Percentiles rank a stretch among this genome's conserved stretches.
Evolutionary conservation across 2,888 invertebrate genomes (phyloP).

Genomic region (Drosophila falleni): DNA sequence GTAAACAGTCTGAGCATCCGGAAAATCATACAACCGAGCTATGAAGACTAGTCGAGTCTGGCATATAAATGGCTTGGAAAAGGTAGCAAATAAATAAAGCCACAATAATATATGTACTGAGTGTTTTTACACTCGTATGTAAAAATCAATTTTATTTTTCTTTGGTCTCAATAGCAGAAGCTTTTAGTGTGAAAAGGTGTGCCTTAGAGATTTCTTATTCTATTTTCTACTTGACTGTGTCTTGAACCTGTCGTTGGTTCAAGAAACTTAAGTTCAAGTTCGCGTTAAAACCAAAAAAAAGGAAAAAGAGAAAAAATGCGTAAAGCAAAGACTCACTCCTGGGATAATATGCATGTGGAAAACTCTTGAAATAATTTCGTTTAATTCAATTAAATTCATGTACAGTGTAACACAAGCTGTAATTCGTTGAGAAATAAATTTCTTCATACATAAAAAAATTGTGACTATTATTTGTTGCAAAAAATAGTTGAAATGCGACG

Average conservation of each 20-base stretch:
- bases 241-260: slow-evolving; percentile 46
- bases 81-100: slow-evolving; percentile 36
- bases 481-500: no score
- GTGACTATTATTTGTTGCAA: background rate
- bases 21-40: slow-evolving; percentile 2
- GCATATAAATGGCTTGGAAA: slow-evolving; percentile 35
- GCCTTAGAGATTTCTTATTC: slow-evolving; percentile 14
- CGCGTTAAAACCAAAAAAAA: background rate
- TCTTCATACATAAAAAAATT: background rate
- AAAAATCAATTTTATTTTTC: slow-evolving; percentile 45
- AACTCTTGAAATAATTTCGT: slow-evolving; percentile 5
- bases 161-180: background rate
- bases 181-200: slow-evolving; percentile 23
- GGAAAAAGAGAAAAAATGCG: background rate
- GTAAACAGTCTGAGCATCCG: slow-evolving; percentile 18
- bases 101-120: slow-evolving; percentile 26
- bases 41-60: slow-evolving; percentile 16
- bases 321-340: background rate
- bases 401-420: background rate
- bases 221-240: slow-evolving; percentile 14
- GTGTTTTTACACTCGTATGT: slow-evolving; percentile 14
- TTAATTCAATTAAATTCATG: slow-evolving; percentile 1
- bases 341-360: background rate
- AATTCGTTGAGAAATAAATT: background rate
- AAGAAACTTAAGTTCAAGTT: slow-evolving; percentile 65